Evolutionary conservation across 1,140 invertebrate genomes (phyloP), one percentile per base, ranked within the genome.

Genomic region (Hormaphis cornu): DNA sequence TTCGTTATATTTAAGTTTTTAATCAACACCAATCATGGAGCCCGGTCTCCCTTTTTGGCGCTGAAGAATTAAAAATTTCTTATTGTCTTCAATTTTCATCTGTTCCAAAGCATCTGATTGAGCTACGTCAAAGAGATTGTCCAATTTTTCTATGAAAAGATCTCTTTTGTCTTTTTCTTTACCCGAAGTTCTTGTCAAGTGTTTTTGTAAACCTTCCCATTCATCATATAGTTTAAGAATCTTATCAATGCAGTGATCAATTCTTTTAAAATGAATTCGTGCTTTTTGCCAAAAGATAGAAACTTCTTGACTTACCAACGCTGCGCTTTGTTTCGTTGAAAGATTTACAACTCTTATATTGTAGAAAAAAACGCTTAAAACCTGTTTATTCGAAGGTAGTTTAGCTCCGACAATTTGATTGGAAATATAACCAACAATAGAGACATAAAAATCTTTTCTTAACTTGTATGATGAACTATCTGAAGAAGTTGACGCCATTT

Each of bases 221-320:
- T 72, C 69, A 33, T 69, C 69, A 72, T 72, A 56, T 33, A 72
- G 52, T 40, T 37, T 50, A 24, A 56, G 35, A 24, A 72, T 22
- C 58, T 72, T 72, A 20, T 70, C 58, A 50, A 69, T 48, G 44
- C 71, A 71, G 70, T n/a, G n/a, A n/a, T n/a, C n/a, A n/a, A n/a
- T 59, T 44, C 53, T 44, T 48, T 9, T 33, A 9, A 9, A 5
- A 33, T 4, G 30, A 33, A 9, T 33, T 33, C 30, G 30, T 33
- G 30, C 30, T 33, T 33, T 33, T 33, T 33, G 30, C 30, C 30
- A 33, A 33, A 33, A 33, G 9, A 33, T 33, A 7, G 26, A 37
- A 12, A 37, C 33, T 37, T 59, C 54, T 37, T 37, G 26, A 59
- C 30, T 59, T 12, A 37, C 33, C 26, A 59, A 37, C 10, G 28